phyloP scores from a whole-genome alignment of 2,888 invertebrate genomes.

The Hydriomena furcata region DNA sequence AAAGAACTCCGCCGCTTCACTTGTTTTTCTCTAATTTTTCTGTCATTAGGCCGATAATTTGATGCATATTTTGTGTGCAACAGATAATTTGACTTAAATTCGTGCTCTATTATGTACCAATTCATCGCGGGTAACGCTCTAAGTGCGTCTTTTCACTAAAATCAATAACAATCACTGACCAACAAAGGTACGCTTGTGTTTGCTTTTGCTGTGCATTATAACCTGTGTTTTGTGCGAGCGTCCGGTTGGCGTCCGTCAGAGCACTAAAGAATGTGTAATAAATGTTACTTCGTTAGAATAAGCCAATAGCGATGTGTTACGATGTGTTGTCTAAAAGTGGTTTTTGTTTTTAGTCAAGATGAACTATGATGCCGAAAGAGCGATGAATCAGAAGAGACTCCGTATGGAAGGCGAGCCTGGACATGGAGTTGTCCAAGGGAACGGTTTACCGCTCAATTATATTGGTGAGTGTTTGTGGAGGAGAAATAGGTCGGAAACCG shows the following conservation, averaged over 20 bases:
- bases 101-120: slow-evolving; percentile 77
- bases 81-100: slow-evolving; percentile 75
- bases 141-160: slow-evolving; percentile 79
- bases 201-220: slow-evolving; percentile 75
- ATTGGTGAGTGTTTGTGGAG: slow-evolving; percentile 59
- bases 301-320: slow-evolving; percentile 51
- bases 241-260: slow-evolving; percentile 83
- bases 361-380: slow-evolving; percentile 82
- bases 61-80: slow-evolving; percentile 81
- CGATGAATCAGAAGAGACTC: slow-evolving; percentile 81
- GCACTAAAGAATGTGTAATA: slow-evolving; percentile 62
- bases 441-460: slow-evolving; percentile 80
- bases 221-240: slow-evolving; percentile 82
- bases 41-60: slow-evolving; percentile 81
- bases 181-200: slow-evolving; percentile 84
- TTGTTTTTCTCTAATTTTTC: slow-evolving; percentile 83
- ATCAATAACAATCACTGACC: slow-evolving; percentile 82
- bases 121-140: slow-evolving; percentile 66
- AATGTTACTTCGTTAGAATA: slow-evolving; percentile 51
- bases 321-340: slow-evolving; percentile 45
- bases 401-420: slow-evolving; percentile 82
- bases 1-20: slow-evolving; percentile 75
- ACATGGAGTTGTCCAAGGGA: slow-evolving; percentile 79
- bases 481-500: slow-evolving; percentile 21
- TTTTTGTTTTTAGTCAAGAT: slow-evolving; percentile 79